These are phyloP conservation scores for Pammene fasciana DNA, from an alignment of 2,888 invertebrate species.

Conservation along the genomic window DNA sequence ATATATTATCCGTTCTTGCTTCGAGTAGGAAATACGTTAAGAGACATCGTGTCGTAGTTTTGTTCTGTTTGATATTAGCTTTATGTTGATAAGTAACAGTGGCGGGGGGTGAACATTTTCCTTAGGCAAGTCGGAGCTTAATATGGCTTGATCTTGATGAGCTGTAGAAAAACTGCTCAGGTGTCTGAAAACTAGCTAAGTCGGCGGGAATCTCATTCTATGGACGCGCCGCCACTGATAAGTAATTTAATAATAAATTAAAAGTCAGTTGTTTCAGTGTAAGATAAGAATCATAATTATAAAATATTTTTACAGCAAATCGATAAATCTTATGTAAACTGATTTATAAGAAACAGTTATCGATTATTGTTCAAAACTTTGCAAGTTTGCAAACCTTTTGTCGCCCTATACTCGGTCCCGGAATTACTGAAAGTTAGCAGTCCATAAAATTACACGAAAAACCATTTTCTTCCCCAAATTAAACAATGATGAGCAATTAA, in stretches of 20 bases:
- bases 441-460: slow-evolving; percentile 24
- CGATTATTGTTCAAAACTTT: background rate
- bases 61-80: background rate
- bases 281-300: background rate
- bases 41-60: slow-evolving; percentile 1
- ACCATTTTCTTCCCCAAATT: slow-evolving; percentile 26
- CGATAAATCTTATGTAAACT: too few species aligned
- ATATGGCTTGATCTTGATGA: too few species aligned
- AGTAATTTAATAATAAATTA: too few species aligned
- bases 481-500: slow-evolving; percentile 40
- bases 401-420: background rate
- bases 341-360: too few species aligned
- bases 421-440: slow-evolving; percentile 6
- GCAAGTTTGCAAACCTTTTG: background rate
- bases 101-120: too few species aligned
- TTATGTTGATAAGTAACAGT: background rate
- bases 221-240: too few species aligned
- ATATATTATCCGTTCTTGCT: slow-evolving; percentile 28
- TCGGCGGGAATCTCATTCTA: too few species aligned
- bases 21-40: slow-evolving; percentile 23
- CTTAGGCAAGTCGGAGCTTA: too few species aligned
- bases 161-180: too few species aligned
- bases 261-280: background rate
- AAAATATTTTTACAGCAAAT: too few species aligned
- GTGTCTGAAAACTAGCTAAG: too few species aligned